phyloP scores from a whole-genome alignment of 1,140 invertebrate species.

The Heterodera carotae region DNA sequence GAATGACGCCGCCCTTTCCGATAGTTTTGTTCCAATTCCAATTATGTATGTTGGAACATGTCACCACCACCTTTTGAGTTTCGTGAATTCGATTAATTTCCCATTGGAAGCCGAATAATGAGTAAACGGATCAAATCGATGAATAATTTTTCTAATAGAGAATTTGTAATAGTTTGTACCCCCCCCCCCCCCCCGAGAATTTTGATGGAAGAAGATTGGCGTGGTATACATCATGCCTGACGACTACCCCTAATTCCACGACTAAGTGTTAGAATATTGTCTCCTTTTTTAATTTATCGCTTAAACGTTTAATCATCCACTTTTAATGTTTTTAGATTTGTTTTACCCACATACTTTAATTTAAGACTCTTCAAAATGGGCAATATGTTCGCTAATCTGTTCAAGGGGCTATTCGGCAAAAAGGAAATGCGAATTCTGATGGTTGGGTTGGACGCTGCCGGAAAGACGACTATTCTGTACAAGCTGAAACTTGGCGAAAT shows the following conservation, averaged over 20 bases:
- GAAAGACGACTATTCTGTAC: conserved; percentile 99
- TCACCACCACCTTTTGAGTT: too few species aligned
- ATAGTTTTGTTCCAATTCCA: background rate
- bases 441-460: conserved; percentile 93
- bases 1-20: background rate
- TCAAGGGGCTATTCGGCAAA: conserved; percentile 94
- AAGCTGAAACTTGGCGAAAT: conserved; percentile 99
- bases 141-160: too few species aligned
- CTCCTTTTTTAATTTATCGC: too few species aligned
- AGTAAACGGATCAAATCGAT: too few species aligned
- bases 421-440: conserved; percentile 94
- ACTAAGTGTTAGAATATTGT: too few species aligned
- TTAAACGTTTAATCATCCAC: conserved; percentile 14
- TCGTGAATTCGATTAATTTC: conserved; percentile 5
- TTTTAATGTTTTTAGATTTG: conserved; percentile 4
- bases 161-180: too few species aligned
- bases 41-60: background rate
- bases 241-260: too few species aligned
- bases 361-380: conserved; percentile 68
- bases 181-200: too few species aligned
- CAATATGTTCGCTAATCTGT: conserved; percentile 73
- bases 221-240: too few species aligned
- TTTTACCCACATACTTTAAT: background rate
- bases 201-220: too few species aligned
- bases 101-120: conserved; percentile 4